Evolutionary conservation across 2,797 vertebrate genomes (phyloP), one percentile per base, ranked within the genome.

Genomic region (Chromobotia macracanthus): DNA sequence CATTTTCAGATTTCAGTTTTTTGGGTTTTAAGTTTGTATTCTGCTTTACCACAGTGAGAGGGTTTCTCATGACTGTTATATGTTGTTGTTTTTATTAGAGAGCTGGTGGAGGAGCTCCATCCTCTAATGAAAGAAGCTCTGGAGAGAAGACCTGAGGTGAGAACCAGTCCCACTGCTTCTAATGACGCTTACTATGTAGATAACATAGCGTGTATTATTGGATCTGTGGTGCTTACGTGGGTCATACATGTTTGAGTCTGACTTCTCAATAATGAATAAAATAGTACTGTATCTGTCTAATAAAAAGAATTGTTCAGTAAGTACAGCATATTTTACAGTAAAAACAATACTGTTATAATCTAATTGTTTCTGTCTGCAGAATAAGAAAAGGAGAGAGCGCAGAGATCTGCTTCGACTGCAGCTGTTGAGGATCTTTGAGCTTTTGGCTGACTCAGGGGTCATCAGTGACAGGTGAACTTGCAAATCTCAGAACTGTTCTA

Each of bases 71-170:
- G 50, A 51, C 16, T 16, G 15, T 51, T 51, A 4, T 18, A 51
- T 51, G 50, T 51, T 51, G 18, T 3, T 72, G 0, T 60, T 72
- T 41, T 81, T n/a, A 75, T 48, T 86, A 94, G 93, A 72, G 93
- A 94, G 79, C 90, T 98, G 12, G 96, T 99, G 2, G 97, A 99
- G 93, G 97, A 99, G 87, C 96, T 99, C 72, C 97, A 99, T 84
- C 97, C 97, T 3, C 84, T 99, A 80, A 99, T 99, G 97, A 99
- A 99, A 88, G 97, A 98, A 90, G 97, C 97, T 6, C 92, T 99
- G 82, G 97, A 99, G 86, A 95, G 97, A 77, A 95, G 97, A 63
- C 93, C 93, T 15, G 93, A 94, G 93, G 93, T 94, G 85, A 85
- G 60, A 38, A 46, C 8, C 11, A 35, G 5, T 23, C 19, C 38